These are phyloP conservation scores for Erpobdella octoculata DNA, from an alignment of 2,888 invertebrate species.

Conservation along the genomic window DNA sequence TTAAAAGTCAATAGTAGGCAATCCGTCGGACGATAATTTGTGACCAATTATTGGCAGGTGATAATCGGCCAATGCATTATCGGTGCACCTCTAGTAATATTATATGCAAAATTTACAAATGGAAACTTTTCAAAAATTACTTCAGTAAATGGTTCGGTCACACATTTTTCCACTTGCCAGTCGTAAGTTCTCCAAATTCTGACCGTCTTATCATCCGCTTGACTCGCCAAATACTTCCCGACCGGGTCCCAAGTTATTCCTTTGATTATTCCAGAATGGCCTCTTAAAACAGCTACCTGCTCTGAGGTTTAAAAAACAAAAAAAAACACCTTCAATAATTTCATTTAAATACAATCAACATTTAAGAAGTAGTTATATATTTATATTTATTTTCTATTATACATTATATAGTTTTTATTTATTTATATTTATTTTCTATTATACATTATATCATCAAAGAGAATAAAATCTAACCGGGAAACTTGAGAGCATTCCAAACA, in stretches of 20 bases:
- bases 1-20: no score
- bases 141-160: conserved; percentile 85
- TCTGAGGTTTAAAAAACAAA: conserved; percentile 39
- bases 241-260: conserved; percentile 98
- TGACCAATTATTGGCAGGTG: no score
- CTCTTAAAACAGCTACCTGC: conserved; percentile 69
- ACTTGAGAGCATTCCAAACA: conserved; percentile 87
- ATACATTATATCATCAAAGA: no score
- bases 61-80: no score
- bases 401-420: no score
- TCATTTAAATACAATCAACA: not conserved
- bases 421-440: no score
- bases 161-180: conserved; percentile 79
- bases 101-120: no score
- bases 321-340: not conserved
- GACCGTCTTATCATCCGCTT: conserved; percentile 84
- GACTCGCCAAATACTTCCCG: conserved; percentile 90
- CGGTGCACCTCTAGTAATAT: no score
- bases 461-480: conserved; percentile 62
- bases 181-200: conserved; percentile 86
- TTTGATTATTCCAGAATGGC: conserved; percentile 83
- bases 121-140: conserved; percentile 42
- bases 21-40: no score
- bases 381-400: no score
- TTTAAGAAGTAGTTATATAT: no score